phyloP scores from a whole-genome alignment of 2,797 vertebrate species.

The Lagodon rhomboides region DNA sequence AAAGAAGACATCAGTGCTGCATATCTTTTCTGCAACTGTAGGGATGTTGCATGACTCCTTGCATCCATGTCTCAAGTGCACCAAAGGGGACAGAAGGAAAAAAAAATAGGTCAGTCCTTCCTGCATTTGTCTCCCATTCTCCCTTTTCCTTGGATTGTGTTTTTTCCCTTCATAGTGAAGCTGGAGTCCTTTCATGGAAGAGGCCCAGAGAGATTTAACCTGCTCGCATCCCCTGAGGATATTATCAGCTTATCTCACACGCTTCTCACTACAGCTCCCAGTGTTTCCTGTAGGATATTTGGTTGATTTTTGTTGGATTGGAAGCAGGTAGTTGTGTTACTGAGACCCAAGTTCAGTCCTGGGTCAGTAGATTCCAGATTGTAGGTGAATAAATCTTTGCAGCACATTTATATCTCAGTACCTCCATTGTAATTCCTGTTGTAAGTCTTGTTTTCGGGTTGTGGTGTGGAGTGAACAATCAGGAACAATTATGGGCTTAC shows the following conservation, averaged over 20 bases:
- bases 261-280: constrained; percentile 20
- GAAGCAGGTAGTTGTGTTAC: constrained; percentile 9
- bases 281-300: constrained; percentile 44
- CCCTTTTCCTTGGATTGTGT: constrained; percentile 77
- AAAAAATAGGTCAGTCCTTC: constrained; percentile 71
- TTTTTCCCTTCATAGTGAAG: constrained; percentile 47
- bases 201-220: constrained; percentile 61
- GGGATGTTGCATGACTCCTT: constrained; percentile 31
- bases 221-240: constrained; percentile 48
- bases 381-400: constrained; percentile 3
- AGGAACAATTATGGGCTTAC: not conserved
- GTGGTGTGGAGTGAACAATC: constrained; percentile 11
- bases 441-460: constrained; percentile 22
- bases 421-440: not conserved
- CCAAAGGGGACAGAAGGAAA: constrained; percentile 46
- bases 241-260: constrained; percentile 51
- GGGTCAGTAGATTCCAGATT: constrained; percentile 9
- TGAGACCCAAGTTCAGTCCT: constrained; percentile 3
- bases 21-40: constrained; percentile 16
- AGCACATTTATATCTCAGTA: not conserved
- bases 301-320: constrained; percentile 34
- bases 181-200: constrained; percentile 64
- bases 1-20: not conserved
- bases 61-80: constrained; percentile 50
- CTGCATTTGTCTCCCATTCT: constrained; percentile 71